phyloP scores from a whole-genome alignment of 2,888 invertebrate genomes.

The Zygogramma bicolorata region DNA sequence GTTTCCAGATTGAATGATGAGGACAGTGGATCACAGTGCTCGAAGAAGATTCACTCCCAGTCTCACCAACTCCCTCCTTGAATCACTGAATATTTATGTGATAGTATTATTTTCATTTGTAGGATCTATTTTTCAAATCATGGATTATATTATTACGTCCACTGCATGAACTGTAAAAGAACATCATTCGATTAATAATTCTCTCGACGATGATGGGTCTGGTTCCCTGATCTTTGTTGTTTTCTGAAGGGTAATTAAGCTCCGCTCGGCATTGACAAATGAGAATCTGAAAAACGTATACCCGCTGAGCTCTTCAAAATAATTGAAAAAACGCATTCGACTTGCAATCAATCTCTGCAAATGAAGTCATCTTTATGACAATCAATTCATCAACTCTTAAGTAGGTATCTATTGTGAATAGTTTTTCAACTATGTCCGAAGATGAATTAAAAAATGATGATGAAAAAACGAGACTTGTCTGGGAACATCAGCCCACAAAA shows the following conservation, averaged over 20 bases:
- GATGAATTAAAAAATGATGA: not conserved
- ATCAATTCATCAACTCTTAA: slow-evolving; percentile 32
- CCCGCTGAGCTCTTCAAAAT: slow-evolving; percentile 25
- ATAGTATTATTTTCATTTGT: too few relatives aligned
- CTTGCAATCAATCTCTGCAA: slow-evolving; percentile 33
- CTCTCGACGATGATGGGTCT: not conserved
- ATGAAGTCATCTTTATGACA: slow-evolving; percentile 31
- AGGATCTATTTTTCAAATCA: too few relatives aligned
- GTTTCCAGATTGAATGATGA: too few relatives aligned
- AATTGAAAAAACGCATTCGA: slow-evolving; percentile 21
- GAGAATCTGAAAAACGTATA: slow-evolving; percentile 26
- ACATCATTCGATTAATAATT: not conserved
- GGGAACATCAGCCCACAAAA: too few relatives aligned
- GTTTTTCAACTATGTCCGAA: not conserved
- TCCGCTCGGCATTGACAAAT: slow-evolving; percentile 31
- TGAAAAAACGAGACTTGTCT: too few relatives aligned
- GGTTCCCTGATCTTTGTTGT: not conserved
- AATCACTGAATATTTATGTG: too few relatives aligned
- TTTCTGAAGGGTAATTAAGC: slow-evolving; percentile 24
- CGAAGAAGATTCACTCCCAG: too few relatives aligned
- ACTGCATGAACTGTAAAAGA: too few relatives aligned
- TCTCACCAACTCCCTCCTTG: too few relatives aligned
- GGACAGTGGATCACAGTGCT: too few relatives aligned
- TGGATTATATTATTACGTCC: too few relatives aligned
- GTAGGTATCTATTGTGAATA: slow-evolving; percentile 6